phyloP scores from a whole-genome alignment of 2,797 vertebrate genomes.

The Sebastes minor region DNA sequence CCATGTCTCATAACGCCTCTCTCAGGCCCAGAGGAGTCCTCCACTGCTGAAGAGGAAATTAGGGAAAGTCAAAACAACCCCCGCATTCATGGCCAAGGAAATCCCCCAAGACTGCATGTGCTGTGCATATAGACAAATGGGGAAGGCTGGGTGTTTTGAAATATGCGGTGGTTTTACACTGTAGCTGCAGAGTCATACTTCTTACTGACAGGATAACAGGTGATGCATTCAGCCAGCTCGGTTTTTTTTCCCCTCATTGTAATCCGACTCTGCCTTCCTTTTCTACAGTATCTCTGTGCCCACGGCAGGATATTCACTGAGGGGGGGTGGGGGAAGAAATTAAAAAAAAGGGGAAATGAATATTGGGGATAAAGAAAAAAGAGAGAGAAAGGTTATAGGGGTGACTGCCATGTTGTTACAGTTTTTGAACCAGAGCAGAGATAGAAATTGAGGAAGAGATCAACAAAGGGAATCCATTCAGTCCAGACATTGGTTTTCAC shows the following conservation, averaged over 20 bases:
- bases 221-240: slow-evolving; percentile 32
- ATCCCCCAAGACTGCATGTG: slow-evolving; percentile 44
- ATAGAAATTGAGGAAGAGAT: slow-evolving; percentile 63
- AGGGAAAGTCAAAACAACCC: slow-evolving; percentile 24
- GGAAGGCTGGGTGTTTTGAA: slow-evolving; percentile 33
- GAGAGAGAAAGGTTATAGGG: slow-evolving; percentile 13
- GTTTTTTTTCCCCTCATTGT: background rate
- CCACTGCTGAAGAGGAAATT: slow-evolving; percentile 25
- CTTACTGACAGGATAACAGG: slow-evolving; percentile 50
- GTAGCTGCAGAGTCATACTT: slow-evolving; percentile 39
- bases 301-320: background rate
- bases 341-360: background rate
- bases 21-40: slow-evolving; percentile 16
- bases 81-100: slow-evolving; percentile 42
- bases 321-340: background rate
- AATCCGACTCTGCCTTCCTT: slow-evolving; percentile 7
- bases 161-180: slow-evolving; percentile 40
- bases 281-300: slow-evolving; percentile 1
- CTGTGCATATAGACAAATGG: slow-evolving; percentile 45
- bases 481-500: slow-evolving; percentile 54
- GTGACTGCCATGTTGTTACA: slow-evolving; percentile 20
- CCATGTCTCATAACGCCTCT: slow-evolving; percentile 8
- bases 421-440: slow-evolving; percentile 29
- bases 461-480: slow-evolving; percentile 70
- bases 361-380: background rate